Percentiles rank a stretch among this genome's conserved stretches.
These are phyloP conservation scores for Tricholaema leucomelas DNA, from an alignment of 2,113 vertebrate genomes.

Conservation along the genomic window DNA sequence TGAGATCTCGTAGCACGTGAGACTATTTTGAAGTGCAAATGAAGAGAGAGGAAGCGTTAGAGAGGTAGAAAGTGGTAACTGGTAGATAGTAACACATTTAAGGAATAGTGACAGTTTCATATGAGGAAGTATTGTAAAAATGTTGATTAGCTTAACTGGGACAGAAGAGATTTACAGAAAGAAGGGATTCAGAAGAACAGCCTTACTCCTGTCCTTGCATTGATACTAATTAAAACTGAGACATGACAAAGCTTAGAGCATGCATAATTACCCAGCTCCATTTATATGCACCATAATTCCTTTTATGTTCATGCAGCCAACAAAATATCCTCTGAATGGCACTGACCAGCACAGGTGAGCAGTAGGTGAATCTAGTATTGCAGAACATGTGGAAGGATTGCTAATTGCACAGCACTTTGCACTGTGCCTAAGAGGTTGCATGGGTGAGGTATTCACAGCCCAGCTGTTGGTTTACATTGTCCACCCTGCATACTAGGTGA, in stretches of 20 bases:
- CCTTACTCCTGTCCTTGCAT: neutral
- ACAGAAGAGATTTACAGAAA: constrained; percentile 15
- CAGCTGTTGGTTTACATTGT: neutral
- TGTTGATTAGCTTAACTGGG: constrained; percentile 20
- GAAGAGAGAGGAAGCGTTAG: constrained; percentile 12
- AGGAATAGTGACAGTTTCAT: constrained; percentile 7
- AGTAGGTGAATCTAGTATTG: neutral
- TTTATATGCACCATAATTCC: neutral
- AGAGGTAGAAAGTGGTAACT: neutral
- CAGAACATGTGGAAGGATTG: neutral
- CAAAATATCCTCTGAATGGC: neutral
- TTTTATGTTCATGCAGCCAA: neutral
- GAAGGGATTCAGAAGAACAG: neutral
- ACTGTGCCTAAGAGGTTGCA: neutral
- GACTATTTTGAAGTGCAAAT: constrained; percentile 41
- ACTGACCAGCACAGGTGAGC: neutral
- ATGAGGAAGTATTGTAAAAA: constrained; percentile 24
- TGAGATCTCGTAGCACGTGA: neutral
- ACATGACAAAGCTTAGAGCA: neutral
- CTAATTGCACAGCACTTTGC: neutral
- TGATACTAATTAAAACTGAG: constrained; percentile 21
- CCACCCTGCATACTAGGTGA: neutral
- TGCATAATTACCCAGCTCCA: neutral
- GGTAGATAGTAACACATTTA: constrained; percentile 7
- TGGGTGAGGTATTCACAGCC: neutral